Conservation (phyloP, 2,113 vertebrate genomes). For the Odontophorus gujanensis region DNA sequence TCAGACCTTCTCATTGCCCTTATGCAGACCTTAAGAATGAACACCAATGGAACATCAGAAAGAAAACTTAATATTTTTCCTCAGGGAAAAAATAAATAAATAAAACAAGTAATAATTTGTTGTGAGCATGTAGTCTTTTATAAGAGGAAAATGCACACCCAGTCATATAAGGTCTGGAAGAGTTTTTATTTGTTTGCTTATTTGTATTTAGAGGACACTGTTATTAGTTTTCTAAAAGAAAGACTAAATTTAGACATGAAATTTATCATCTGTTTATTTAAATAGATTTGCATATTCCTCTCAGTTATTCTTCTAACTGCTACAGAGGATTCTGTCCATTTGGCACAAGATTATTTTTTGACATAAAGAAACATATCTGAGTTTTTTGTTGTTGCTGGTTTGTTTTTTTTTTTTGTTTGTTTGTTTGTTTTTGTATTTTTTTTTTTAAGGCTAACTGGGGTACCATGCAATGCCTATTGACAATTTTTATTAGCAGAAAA, state of each 20-base stretch:
- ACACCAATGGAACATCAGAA: not conserved
- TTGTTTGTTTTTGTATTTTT: not conserved
- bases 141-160: not conserved
- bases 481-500: not conserved
- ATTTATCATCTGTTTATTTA: not conserved
- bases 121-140: not conserved
- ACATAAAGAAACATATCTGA: not conserved
- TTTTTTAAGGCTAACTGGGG: not conserved
- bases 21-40: not conserved
- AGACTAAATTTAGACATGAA: not conserved
- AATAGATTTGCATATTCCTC: not conserved
- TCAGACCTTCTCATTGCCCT: not conserved
- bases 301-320: not conserved
- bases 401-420: no score
- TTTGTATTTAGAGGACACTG: not conserved
- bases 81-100: not conserved
- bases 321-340: not conserved
- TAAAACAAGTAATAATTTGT: not conserved
- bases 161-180: not conserved
- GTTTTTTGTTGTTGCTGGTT: not conserved
- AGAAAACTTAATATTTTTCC: not conserved
- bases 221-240: not conserved
- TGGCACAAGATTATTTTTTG: not conserved
- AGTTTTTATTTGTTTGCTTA: not conserved
- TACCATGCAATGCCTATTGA: not conserved